A percentile compares a stretch with the other conserved stretches of the same genome.
Evolutionary conservation across 2,888 invertebrate genomes (phyloP).

Genomic region (Philhelius pedissequus): DNA sequence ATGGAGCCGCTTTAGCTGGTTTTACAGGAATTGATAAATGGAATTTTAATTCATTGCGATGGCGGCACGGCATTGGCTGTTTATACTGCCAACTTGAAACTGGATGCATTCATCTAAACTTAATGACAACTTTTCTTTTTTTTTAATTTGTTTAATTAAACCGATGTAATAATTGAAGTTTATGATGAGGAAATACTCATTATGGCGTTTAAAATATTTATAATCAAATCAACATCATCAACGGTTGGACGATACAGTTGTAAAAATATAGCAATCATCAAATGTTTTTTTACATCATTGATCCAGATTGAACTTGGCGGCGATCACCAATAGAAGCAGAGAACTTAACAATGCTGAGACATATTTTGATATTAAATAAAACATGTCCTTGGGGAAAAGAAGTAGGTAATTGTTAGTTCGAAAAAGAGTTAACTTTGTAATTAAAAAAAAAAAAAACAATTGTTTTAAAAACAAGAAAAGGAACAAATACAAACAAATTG

Average conservation of each 20-base stretch:
- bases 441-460: too few relatives aligned
- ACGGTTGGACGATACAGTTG: background rate
- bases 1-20: constrained; percentile 10
- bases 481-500: too few relatives aligned
- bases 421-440: too few relatives aligned
- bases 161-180: constrained; percentile 30
- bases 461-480: too few relatives aligned
- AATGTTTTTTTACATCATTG: too few relatives aligned
- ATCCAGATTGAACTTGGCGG: too few relatives aligned
- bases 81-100: too few relatives aligned
- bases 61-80: background rate
- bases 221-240: background rate
- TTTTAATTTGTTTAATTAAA: constrained; percentile 27
- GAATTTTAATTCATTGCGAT: constrained; percentile 47
- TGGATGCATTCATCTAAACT: constrained; percentile 26
- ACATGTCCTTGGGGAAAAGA: too few relatives aligned
- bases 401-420: too few relatives aligned
- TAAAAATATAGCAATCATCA: background rate
- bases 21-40: constrained; percentile 29
- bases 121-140: constrained; percentile 31
- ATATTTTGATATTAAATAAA: too few relatives aligned
- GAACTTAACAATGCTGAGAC: too few relatives aligned
- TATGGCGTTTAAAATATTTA: background rate
- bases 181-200: constrained; percentile 21
- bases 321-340: too few relatives aligned